Evolutionary conservation across 2,113 vertebrate species (phyloP), one percentile per base, ranked within the genome.

Genomic region (Hydrolagus affinis): DNA sequence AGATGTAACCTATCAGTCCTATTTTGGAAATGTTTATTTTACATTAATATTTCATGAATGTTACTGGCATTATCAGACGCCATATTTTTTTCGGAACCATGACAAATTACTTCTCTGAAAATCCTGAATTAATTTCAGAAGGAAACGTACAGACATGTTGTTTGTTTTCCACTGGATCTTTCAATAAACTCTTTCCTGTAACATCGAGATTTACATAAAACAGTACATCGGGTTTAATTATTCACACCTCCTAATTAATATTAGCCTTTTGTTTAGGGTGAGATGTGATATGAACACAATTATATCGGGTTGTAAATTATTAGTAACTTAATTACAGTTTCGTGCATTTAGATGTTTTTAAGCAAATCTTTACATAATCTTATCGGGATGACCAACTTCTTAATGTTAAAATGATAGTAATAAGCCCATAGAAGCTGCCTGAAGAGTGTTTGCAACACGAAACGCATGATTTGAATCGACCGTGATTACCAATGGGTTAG

Each of bases 21-120:
- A 28, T 30, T 80, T 74, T 74, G 44, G 7, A 56, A 75, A 75
- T 9, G 8, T 72, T 28, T 77, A 60, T 68, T 66, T 66, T n/a
- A 66, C 8, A 83, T 83, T 83, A 83, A 83, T 68, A 66, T 83
- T 83, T 68, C 25, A 68, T 66, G 62, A 83, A 68, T 83, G 66
- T 83, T 83, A 83, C 78, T 83, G 78, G 62, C 78, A 21, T 83
- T 66, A 68, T 66, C 66, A 68, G 78, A 12, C 66, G 62, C 62
- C 14, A 64, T 77, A 72, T 64, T 83, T 83, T 80, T 83, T 21
- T 14, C 62, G 62, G 78, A 83, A 66, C 15, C 28, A 32, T 32
- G 60, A 56, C 73, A 75, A 19, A 56, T 68, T 68, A 62, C 78
- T 68, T 83, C 60, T 66, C 44, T 6, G 28, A 64, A 66, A 66